A percentile compares a stretch with the other conserved stretches of the same genome.
These are phyloP conservation scores for Calliphora vicina DNA, from an alignment of 1,140 invertebrate genomes.

Conservation along the genomic window DNA sequence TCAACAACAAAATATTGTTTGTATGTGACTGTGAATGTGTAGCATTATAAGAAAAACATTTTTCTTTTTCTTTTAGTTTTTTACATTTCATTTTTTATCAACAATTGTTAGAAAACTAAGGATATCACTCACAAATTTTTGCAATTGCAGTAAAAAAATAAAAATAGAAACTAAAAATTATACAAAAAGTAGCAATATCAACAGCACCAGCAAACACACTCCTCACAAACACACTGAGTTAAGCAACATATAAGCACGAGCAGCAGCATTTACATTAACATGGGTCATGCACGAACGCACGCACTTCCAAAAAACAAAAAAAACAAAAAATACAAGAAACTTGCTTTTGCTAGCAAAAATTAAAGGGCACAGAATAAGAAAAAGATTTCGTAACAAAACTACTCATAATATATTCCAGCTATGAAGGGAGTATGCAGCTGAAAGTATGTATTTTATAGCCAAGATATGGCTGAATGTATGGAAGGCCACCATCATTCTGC, in stretches of 20 bases:
- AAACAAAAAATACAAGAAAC: background rate
- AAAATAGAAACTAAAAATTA: background rate
- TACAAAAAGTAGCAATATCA: conserved; percentile 6
- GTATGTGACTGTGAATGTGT: too few species aligned
- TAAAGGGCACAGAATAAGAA: background rate
- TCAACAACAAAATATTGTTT: background rate
- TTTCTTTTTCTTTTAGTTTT: background rate
- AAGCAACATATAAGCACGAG: background rate
- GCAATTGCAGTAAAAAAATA: background rate
- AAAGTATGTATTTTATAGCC: background rate
- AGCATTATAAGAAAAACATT: conserved; percentile 3
- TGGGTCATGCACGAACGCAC: conserved; percentile 27
- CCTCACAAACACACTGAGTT: background rate
- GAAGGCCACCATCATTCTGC: too few species aligned
- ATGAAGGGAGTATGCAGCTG: background rate
- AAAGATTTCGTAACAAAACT: background rate
- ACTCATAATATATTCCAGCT: background rate
- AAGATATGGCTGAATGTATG: background rate
- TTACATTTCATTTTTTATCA: conserved; percentile 22
- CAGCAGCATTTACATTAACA: background rate
- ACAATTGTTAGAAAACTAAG: conserved; percentile 20
- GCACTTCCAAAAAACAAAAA: background rate
- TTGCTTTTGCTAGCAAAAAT: conserved; percentile 6
- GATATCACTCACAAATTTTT: conserved; percentile 31
- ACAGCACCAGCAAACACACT: background rate